phyloP scores from a whole-genome alignment of 2,113 vertebrate species.

The Thamnophis sirtalis region DNA sequence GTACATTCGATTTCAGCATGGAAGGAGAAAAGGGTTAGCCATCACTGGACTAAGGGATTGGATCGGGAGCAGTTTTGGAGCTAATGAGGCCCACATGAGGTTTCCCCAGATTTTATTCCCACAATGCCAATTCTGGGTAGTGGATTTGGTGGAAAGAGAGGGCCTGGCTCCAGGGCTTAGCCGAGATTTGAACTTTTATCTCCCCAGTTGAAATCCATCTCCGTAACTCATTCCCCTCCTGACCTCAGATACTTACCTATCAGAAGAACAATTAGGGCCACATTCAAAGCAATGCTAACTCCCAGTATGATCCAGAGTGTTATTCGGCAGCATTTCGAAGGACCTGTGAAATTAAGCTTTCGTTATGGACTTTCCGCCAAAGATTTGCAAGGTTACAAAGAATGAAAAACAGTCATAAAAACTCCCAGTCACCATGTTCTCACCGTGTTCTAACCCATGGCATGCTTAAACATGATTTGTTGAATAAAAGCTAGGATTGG shows the following conservation, averaged over 20 bases:
- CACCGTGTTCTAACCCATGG: background rate
- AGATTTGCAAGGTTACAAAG: background rate
- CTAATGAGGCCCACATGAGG: background rate
- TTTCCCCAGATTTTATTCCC: background rate
- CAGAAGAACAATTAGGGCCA: background rate
- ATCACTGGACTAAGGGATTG: background rate
- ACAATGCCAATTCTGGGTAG: background rate
- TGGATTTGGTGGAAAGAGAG: background rate
- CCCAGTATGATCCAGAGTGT: background rate
- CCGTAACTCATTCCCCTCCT: background rate
- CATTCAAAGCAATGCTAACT: background rate
- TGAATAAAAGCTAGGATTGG: background rate
- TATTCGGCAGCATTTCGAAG: background rate
- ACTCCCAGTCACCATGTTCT: background rate
- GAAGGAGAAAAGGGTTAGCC: too few relatives aligned
- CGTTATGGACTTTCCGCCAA: background rate
- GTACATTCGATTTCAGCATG: too few relatives aligned
- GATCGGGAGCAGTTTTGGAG: background rate
- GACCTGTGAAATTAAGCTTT: background rate
- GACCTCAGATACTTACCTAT: background rate
- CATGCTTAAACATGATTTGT: background rate
- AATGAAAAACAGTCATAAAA: too few relatives aligned
- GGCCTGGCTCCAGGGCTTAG: background rate
- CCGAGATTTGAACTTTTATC: background rate
- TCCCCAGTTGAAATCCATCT: background rate